A percentile compares a stretch with the other conserved stretches of the same genome.
These are phyloP conservation scores for Ceratosolen solmsi DNA, from an alignment of 1,140 invertebrate species.

Conservation along the genomic window DNA sequence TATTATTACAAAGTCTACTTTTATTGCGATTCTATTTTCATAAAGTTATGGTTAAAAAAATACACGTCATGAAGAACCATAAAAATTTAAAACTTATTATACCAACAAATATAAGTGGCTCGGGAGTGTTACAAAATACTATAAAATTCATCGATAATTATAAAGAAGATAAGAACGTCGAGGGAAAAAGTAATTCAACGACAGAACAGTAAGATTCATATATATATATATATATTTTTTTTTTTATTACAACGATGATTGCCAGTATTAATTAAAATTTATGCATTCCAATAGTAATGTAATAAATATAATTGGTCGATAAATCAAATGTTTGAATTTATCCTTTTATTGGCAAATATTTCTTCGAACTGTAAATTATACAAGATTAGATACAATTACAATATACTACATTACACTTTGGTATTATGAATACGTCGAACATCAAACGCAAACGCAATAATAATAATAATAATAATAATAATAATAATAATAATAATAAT, in stretches of 20 bases:
- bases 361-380: too few relatives aligned
- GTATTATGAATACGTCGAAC: too few relatives aligned
- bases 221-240: too few relatives aligned
- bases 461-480: too few relatives aligned
- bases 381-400: too few relatives aligned
- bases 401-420: too few relatives aligned
- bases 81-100: slow-evolving; percentile 34
- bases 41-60: slow-evolving; percentile 17
- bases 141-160: slow-evolving; percentile 2
- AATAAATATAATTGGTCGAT: not conserved
- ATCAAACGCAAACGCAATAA: too few relatives aligned
- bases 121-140: not conserved
- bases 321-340: too few relatives aligned
- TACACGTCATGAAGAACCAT: slow-evolving; percentile 18
- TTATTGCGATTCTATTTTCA: not conserved
- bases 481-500: too few relatives aligned
- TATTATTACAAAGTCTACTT: not conserved
- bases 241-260: not conserved
- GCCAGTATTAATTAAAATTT: not conserved
- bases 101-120: not conserved
- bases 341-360: too few relatives aligned
- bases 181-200: not conserved
- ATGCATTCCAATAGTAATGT: not conserved
- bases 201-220: slow-evolving; percentile 2
- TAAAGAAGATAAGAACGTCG: not conserved